Percentiles rank a stretch among this genome's conserved stretches.
Conservation (phyloP, 2,888 invertebrate species). For the Drosophila hamatofila region DNA sequence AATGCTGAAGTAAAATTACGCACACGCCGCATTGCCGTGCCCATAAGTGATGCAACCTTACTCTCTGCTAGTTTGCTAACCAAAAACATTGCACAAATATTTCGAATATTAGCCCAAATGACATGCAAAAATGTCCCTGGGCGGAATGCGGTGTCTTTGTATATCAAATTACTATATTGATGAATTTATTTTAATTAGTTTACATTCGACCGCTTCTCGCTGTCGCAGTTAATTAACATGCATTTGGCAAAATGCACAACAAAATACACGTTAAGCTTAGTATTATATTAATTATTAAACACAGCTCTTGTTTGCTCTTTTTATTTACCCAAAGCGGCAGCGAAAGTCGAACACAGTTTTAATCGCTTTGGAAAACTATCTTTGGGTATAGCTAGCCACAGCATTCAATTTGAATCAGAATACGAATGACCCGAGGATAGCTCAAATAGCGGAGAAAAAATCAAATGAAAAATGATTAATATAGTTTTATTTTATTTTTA, state of each 20-base stretch:
- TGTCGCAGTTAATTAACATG: slow-evolving; percentile 71
- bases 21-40: slow-evolving; percentile 36
- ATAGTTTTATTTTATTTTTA: no score
- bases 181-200: slow-evolving; percentile 74
- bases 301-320: slow-evolving; percentile 28
- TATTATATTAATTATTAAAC: slow-evolving; percentile 62
- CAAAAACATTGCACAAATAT: slow-evolving; percentile 1
- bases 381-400: not conserved
- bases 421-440: not conserved
- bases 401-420: not conserved
- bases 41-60: no score
- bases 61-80: not conserved
- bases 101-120: slow-evolving; percentile 10
- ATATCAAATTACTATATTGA: slow-evolving; percentile 65
- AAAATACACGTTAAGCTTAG: slow-evolving; percentile 30
- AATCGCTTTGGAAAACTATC: slow-evolving; percentile 23
- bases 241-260: slow-evolving; percentile 41
- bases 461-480: no score
- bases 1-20: slow-evolving; percentile 43
- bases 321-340: slow-evolving; percentile 46
- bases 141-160: slow-evolving; percentile 42
- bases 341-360: slow-evolving; percentile 43
- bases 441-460: not conserved
- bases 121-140: slow-evolving; percentile 9
- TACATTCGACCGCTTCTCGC: slow-evolving; percentile 47